phyloP scores from a whole-genome alignment of 2,888 invertebrate species.

The Apodemia zela region DNA sequence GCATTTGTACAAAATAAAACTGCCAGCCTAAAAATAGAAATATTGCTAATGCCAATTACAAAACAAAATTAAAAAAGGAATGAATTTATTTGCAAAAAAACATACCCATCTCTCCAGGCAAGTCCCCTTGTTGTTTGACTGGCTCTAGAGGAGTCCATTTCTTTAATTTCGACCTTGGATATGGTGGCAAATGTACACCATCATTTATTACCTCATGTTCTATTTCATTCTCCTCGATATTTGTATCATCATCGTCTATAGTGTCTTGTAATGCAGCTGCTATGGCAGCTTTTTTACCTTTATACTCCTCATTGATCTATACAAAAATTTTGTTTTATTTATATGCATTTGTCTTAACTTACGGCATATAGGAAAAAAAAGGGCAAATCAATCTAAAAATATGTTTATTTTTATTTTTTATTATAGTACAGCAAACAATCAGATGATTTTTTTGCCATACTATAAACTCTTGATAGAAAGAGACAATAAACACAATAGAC shows the following conservation, averaged over 20 bases:
- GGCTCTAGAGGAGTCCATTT: conserved; percentile 87
- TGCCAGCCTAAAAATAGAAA: no score
- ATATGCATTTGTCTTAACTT: neutral
- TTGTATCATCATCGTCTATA: conserved; percentile 55
- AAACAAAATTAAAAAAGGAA: no score
- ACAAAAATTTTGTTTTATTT: conserved; percentile 8
- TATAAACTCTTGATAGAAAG: no score
- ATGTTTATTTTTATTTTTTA: neutral
- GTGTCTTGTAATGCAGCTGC: conserved; percentile 59
- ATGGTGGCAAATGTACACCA: conserved; percentile 53
- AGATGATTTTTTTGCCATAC: no score
- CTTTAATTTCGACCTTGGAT: conserved; percentile 71
- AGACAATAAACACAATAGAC: no score
- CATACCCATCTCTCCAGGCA: conserved; percentile 94
- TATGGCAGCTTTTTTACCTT: conserved; percentile 71
- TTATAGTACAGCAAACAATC: neutral
- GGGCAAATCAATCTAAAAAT: neutral
- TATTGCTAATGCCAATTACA: no score
- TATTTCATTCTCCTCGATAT: conserved; percentile 58
- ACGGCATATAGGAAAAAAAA: neutral
- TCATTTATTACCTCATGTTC: conserved; percentile 57
- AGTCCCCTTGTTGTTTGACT: conserved; percentile 83
- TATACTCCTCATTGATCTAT: conserved; percentile 42
- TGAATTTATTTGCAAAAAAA: neutral
- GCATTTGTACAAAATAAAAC: no score